These are phyloP conservation scores for Heliconius hortense DNA, from an alignment of 2,888 invertebrate species.

Conservation along the genomic window DNA sequence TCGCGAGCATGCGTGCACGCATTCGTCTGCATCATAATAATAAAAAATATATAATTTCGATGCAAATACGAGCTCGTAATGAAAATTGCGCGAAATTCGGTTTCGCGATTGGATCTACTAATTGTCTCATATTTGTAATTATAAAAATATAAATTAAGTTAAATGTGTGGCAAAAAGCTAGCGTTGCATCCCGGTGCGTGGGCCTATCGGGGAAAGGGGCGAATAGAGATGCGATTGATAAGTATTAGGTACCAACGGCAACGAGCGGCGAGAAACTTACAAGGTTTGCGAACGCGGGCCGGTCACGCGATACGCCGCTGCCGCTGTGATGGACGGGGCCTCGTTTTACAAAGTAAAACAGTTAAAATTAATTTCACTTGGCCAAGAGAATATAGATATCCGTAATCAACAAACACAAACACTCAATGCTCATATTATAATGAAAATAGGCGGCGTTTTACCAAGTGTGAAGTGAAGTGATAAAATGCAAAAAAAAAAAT, in stretches of 20 bases:
- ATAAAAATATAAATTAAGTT: slow-evolving; percentile 42
- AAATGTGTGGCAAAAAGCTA: slow-evolving; percentile 61
- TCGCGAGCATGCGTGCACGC: slow-evolving; percentile 72
- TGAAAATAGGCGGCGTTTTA: slow-evolving; percentile 5
- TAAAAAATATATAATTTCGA: slow-evolving; percentile 64
- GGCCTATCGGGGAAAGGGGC: slow-evolving; percentile 45
- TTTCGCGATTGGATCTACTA: slow-evolving; percentile 63
- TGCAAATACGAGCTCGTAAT: slow-evolving; percentile 76
- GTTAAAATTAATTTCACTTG: slow-evolving; percentile 35
- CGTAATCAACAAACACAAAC: not conserved
- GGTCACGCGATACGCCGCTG: slow-evolving; percentile 53
- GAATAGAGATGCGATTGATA: slow-evolving; percentile 59
- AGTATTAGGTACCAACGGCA: slow-evolving; percentile 42
- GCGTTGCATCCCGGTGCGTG: slow-evolving; percentile 62
- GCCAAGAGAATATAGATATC: slow-evolving; percentile 25
- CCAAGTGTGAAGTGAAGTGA: slow-evolving; percentile 12
- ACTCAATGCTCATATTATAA: slow-evolving; percentile 18
- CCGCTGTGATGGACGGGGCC: slow-evolving; percentile 39
- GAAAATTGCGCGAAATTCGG: slow-evolving; percentile 67
- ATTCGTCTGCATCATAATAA: slow-evolving; percentile 49
- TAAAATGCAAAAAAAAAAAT: slow-evolving; percentile 14
- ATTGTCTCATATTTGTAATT: slow-evolving; percentile 63
- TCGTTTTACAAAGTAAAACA: slow-evolving; percentile 29
- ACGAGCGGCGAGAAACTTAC: slow-evolving; percentile 53
- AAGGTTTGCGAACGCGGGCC: slow-evolving; percentile 48